Evolutionary conservation across 1,140 invertebrate genomes (phyloP).

Genomic region (Euwallacea similis): DNA sequence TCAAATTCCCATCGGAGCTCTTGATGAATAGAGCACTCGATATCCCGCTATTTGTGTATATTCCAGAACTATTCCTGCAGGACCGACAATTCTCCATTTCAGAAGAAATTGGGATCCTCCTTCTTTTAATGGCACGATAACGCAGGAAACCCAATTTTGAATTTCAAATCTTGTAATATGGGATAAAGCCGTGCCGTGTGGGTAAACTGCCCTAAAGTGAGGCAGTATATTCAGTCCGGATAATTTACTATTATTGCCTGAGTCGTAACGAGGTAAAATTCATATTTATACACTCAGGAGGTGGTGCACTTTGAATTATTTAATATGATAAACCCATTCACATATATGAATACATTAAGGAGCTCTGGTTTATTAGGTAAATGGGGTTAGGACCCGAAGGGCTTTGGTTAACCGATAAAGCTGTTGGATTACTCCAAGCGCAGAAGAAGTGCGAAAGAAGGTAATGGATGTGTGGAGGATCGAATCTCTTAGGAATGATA

Average conservation of each 20-base stretch:
- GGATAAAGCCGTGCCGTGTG: not conserved
- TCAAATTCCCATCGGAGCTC: not conserved
- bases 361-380: conserved; percentile 11
- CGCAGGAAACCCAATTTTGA: conserved; percentile 2
- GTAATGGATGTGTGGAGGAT: too few species aligned
- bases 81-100: too few species aligned
- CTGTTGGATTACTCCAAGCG: too few species aligned
- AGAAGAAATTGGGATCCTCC: too few species aligned
- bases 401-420: too few species aligned
- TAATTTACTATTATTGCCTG: conserved; percentile 22
- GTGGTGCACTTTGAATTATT: conserved; percentile 27
- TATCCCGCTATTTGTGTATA: too few species aligned
- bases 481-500: too few species aligned
- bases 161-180: conserved; percentile 15
- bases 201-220: conserved; percentile 12
- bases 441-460: too few species aligned
- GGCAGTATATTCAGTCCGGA: not conserved
- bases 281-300: conserved; percentile 26
- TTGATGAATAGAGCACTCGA: too few species aligned
- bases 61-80: not conserved
- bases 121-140: too few species aligned
- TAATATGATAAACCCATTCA: conserved; percentile 27
- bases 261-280: conserved; percentile 26
- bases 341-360: conserved; percentile 24
- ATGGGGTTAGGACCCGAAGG: conserved; percentile 4